Base-by-base conservation (phyloP, 1,140 invertebrate species). In the Rhizoglyphus robini region DNA sequence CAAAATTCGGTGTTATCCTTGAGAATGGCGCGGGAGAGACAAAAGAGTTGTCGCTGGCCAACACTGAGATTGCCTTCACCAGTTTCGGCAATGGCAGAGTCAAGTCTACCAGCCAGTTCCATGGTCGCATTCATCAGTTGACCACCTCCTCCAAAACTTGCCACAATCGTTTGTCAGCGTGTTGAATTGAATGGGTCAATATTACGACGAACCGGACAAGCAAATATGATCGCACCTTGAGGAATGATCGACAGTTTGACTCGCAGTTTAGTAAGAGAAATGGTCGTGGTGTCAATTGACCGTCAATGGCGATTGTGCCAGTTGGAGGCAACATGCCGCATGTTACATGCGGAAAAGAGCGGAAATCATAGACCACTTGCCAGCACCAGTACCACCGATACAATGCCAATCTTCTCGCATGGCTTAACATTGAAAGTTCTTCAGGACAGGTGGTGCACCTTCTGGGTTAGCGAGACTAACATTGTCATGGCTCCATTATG, bases 161-260 rank as follows among this genome's bases (percentile, higher is more conserved):
- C 88, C 71, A 88, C 69, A 74, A 74, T 57, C 84, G 79, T 4
- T 82, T 79, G 71, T 94, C 89, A 38, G 75, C 75, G 71, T 85
- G 85, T 31, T 79, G 67, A n/a, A 29, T 85, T 80, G 71, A 91
- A 91, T 0, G 90, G 90, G 78, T 94, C 90, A 67, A 95, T 77
- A 76, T 95, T 94, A 72, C 84, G 85, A 25, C 90, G 79, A 66
- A 93, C 73, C 4, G 83, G 83, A 0, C 87, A 89, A 1, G 87
- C 87, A 73, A 93, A 94, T 0, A 93, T 73, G 15, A 93, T 84
- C 0, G 90, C 88, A 62, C 81, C 79, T 73, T 81, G 80, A 31
- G 80, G 79, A 67, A 81, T 81, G 38, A 81, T 79, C 2, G 79
- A 77, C 41, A 81, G 73, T 59, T 74, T 74, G n/a, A 70, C 72